Percentiles rank a stretch among this genome's conserved stretches.
These are phyloP conservation scores for Formica selysi DNA, from an alignment of 1,140 invertebrate genomes.

Conservation along the genomic window DNA sequence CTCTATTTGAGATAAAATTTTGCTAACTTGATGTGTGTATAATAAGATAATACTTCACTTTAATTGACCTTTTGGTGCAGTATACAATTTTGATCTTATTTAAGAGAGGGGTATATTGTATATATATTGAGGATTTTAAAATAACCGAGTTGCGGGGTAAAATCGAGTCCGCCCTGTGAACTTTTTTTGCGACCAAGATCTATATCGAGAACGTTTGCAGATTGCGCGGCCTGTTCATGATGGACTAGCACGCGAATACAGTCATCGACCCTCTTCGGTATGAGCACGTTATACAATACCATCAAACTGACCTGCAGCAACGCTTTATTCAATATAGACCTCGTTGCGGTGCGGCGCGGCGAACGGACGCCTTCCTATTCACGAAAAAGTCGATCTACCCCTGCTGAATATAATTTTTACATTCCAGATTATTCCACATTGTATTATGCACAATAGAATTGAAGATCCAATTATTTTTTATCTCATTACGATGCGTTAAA, in stretches of 20 bases:
- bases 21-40: background rate
- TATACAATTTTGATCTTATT: constrained; percentile 24
- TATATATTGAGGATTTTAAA: constrained; percentile 10
- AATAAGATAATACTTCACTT: background rate
- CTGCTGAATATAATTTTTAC: constrained; percentile 14
- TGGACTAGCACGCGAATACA: constrained; percentile 82
- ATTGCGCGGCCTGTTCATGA: constrained; percentile 79
- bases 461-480: background rate
- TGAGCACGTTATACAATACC: constrained; percentile 76
- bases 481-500: background rate
- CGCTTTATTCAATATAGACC: constrained; percentile 78
- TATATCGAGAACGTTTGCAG: constrained; percentile 82
- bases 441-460: background rate
- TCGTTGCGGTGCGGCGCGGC: constrained; percentile 14
- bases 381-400: constrained; percentile 58
- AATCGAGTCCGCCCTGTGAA: constrained; percentile 5
- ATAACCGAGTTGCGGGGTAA: constrained; percentile 11
- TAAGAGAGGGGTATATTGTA: background rate
- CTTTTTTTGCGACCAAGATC: constrained; percentile 66
- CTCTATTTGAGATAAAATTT: background rate
- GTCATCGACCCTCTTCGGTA: constrained; percentile 80
- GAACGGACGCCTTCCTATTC: constrained; percentile 35
- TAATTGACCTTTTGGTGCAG: background rate
- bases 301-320: constrained; percentile 80
- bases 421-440: background rate